These are phyloP conservation scores for Nothoprocta perdicaria DNA, from an alignment of 2,113 vertebrate species.

Conservation along the genomic window DNA sequence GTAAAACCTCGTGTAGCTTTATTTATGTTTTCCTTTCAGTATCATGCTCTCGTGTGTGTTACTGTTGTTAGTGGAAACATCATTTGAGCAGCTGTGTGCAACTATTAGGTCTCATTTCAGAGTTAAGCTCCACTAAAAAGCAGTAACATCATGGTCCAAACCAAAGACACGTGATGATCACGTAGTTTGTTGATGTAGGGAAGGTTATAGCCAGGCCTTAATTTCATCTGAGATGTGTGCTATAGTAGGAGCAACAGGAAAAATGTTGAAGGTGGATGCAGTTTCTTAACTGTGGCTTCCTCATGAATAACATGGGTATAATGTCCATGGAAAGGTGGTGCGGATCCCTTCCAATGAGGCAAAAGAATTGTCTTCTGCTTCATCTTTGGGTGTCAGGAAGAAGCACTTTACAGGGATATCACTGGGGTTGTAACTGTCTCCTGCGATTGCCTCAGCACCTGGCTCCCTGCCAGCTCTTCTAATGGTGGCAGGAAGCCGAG, in stretches of 20 bases:
- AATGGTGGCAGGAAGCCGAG: background rate
- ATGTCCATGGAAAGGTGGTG: background rate
- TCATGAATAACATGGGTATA: background rate
- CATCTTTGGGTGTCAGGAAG: background rate
- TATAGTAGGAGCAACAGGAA: background rate
- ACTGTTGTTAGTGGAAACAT: background rate
- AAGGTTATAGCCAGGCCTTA: fast-evolving
- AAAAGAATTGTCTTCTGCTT: background rate
- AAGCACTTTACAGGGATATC: background rate
- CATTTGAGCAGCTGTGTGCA: background rate
- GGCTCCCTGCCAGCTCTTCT: background rate
- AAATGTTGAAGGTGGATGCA: background rate
- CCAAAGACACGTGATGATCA: background rate
- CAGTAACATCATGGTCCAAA: background rate
- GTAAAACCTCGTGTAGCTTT: background rate
- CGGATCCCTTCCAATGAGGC: background rate
- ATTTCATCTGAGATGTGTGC: background rate
- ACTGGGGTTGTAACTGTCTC: background rate
- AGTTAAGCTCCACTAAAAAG: background rate
- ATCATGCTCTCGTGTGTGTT: background rate
- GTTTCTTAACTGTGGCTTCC: background rate
- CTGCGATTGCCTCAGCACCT: background rate
- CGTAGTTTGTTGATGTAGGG: background rate
- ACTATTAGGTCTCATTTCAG: background rate
- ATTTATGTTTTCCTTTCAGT: background rate